Conservation (phyloP, 64 coral and sea anemone species). For the Stichodactyla mertensii region DNA sequence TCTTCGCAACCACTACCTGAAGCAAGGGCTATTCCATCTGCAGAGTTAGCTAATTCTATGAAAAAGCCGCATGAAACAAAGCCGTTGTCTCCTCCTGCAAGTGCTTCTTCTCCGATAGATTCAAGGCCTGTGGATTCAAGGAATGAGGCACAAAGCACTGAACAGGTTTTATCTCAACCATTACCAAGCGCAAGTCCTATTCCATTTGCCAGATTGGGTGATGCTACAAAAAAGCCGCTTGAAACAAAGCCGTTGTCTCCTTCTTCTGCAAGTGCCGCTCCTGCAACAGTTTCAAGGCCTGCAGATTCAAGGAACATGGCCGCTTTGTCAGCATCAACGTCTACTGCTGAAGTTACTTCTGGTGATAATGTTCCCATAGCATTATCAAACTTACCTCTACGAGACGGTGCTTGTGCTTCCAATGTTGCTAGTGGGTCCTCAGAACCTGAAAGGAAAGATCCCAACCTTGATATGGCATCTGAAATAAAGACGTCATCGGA, state of each 20-base stretch:
- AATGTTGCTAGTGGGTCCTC: neutral
- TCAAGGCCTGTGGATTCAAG: neutral
- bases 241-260: too few relatives aligned
- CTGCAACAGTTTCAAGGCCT: too few relatives aligned
- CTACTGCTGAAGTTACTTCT: neutral
- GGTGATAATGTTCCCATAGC: neutral
- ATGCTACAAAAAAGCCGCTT: too few relatives aligned
- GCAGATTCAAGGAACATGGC: neutral
- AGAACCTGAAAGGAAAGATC: neutral
- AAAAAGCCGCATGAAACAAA: too few relatives aligned
- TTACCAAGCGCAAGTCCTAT: neutral
- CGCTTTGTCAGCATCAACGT: neutral
- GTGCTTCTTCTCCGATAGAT: too few relatives aligned
- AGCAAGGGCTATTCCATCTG: neutral
- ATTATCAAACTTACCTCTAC: neutral
- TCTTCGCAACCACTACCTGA: neutral
- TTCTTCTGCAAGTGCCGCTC: too few relatives aligned
- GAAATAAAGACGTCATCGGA: neutral
- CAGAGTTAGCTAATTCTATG: too few relatives aligned
- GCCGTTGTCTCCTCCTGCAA: too few relatives aligned
- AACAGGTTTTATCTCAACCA: neutral
- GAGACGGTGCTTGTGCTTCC: neutral
- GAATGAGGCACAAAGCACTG: neutral
- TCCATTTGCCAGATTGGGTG: too few relatives aligned
- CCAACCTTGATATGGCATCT: neutral